Evolutionary conservation across 2,797 vertebrate genomes (phyloP), one percentile per base, ranked within the genome.

Genomic region (Enteromius fasciolatus): DNA sequence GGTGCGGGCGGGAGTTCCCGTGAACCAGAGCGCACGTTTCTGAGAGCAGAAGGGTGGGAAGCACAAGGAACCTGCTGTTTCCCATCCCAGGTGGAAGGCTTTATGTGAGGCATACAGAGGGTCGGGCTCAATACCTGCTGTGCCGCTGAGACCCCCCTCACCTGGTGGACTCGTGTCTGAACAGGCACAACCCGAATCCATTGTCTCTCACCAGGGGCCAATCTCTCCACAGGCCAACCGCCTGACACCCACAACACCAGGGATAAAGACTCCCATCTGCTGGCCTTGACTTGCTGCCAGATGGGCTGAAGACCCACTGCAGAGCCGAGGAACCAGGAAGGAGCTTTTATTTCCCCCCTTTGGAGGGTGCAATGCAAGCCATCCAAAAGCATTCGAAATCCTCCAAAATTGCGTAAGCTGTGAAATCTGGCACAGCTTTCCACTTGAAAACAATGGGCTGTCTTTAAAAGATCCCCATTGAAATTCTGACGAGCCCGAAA

Each of bases 161-260:
- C 93, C 93, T 94, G 92, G 88, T 90, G 81, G 84, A 78, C 91
- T 95, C 93, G 86, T 91, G 94, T 90, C 92, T 93, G 90, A 93
- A 93, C 95, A 95, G 91, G 94, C 92, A 93, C 67, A 86, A 84
- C 77, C 66, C 28, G 61, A 28, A 83, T 82, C 78, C 75, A 85
- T 82, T 79, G 83, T 84, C 83, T 86, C 84, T 84, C 87, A 88
- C 86, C 70, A 76, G 86, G 85, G 84, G 80, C 81, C 79, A 79
- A 87, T 85, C 76, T 81, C 86, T 84, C 63, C 68, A 87, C 69
- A 81, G 81, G 79, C 86, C 84, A 66, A 88, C 75, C 69, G 79
- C 69, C 87, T 70, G 80, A 87, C 59, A 78, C 78, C 76, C 83
- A 85, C 83, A 86, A 87, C 86, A 89, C 80, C 72, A 86, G 86